Evolutionary conservation across 1,140 invertebrate genomes (phyloP).

Genomic region (Agrilus planipennis): DNA sequence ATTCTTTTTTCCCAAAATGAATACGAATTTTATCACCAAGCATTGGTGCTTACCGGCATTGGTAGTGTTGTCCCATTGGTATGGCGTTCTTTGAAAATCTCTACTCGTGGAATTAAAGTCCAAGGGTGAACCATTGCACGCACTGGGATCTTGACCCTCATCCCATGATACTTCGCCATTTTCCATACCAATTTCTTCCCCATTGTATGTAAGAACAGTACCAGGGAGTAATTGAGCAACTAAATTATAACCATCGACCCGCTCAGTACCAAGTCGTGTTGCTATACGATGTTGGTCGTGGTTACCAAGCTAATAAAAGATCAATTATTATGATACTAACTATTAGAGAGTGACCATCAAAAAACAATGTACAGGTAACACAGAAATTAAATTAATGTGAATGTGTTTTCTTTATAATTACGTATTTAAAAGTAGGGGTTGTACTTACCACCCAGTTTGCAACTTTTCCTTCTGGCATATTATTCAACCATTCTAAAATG

Average conservation of each 20-base stretch:
- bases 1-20: too few relatives aligned
- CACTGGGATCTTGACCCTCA: conserved; percentile 38
- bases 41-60: too few relatives aligned
- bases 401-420: too few relatives aligned
- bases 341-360: too few relatives aligned
- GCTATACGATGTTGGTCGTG: conserved; percentile 41
- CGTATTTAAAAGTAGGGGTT: too few relatives aligned
- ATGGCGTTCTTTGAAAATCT: conserved; percentile 48
- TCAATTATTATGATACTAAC: too few relatives aligned
- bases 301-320: conserved; percentile 35
- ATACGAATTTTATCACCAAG: too few relatives aligned
- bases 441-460: conserved; percentile 53
- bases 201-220: conserved; percentile 47
- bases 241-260: conserved; percentile 41
- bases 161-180: conserved; percentile 41
- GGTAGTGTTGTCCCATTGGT: conserved; percentile 53
- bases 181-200: conserved; percentile 62
- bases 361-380: too few relatives aligned
- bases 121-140: conserved; percentile 19
- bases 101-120: conserved; percentile 16
- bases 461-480: conserved; percentile 43
- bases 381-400: too few relatives aligned
- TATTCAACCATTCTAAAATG: conserved; percentile 43
- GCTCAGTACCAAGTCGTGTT: conserved; percentile 31
- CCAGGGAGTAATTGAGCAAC: conserved; percentile 45